A percentile compares a stretch with the other conserved stretches of the same genome.
These are phyloP conservation scores for Varanus salvator DNA, from an alignment of 2,113 vertebrate species.

Conservation along the genomic window DNA sequence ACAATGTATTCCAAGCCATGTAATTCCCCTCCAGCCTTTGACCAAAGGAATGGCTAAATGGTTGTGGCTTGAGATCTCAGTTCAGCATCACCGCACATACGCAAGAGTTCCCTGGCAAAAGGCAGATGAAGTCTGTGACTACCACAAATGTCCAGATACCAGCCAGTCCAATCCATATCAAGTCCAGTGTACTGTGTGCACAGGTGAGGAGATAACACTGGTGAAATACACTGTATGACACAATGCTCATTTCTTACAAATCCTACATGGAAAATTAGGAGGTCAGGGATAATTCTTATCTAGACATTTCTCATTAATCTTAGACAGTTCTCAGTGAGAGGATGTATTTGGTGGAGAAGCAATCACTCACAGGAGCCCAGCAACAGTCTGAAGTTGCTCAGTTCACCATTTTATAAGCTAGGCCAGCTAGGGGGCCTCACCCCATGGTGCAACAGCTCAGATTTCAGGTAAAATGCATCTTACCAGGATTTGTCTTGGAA, in stretches of 20 bases:
- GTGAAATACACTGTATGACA: not conserved
- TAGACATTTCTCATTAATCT: not conserved
- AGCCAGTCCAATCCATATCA: not conserved
- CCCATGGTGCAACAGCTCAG: not conserved
- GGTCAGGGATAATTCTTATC: not conserved
- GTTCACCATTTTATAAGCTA: too few species aligned
- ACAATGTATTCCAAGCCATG: too few species aligned
- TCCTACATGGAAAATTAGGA: not conserved
- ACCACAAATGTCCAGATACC: not conserved
- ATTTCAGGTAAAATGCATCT: not conserved
- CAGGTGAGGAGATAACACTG: not conserved
- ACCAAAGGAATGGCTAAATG: not conserved
- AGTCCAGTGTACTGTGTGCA: not conserved
- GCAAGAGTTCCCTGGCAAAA: not conserved
- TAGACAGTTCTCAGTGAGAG: not conserved
- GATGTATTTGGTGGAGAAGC: not conserved
- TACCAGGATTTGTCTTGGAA: constrained; percentile 87
- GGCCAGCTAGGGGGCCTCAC: too few species aligned
- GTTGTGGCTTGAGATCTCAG: not conserved
- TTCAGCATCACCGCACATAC: not conserved
- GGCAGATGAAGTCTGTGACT: not conserved
- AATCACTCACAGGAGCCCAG: not conserved
- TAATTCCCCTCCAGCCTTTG: not conserved
- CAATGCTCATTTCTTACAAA: too few species aligned
- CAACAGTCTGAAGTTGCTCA: not conserved